A percentile compares a stretch with the other conserved stretches of the same genome.
phyloP scores from a whole-genome alignment of 2,888 invertebrate species.

The Drosophila mimetica region DNA sequence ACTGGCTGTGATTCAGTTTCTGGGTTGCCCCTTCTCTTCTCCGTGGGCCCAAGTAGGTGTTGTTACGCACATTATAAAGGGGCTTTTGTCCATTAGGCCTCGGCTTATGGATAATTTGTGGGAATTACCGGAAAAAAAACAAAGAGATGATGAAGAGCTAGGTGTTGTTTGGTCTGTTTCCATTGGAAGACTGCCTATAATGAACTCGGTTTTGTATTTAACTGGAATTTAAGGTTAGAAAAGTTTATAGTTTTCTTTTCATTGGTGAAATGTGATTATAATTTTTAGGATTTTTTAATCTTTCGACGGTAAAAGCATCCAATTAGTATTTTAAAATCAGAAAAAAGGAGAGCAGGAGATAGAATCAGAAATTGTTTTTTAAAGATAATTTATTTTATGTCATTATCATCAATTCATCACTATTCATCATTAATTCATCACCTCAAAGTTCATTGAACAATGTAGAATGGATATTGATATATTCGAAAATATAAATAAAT shows the following conservation, averaged over 20 bases:
- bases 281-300: background rate
- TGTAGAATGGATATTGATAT: no score
- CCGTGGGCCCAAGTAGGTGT: constrained; percentile 63
- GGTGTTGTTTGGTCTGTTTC: constrained; percentile 2
- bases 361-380: no score
- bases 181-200: background rate
- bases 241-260: background rate
- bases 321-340: no score
- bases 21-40: constrained; percentile 39
- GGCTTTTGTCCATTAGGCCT: constrained; percentile 52
- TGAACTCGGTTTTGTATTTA: background rate
- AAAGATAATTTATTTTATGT: no score
- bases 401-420: no score
- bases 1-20: constrained; percentile 57
- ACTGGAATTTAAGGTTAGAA: background rate
- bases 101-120: constrained; percentile 66
- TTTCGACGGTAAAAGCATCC: no score
- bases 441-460: no score
- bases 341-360: no score
- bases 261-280: background rate
- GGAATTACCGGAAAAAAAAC: constrained; percentile 44
- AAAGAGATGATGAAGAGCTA: constrained; percentile 24
- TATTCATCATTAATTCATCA: no score
- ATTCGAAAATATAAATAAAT: no score
- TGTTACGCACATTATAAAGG: constrained; percentile 72